phyloP scores from a whole-genome alignment of 2,113 vertebrate genomes.

The Rissa tridactyla region DNA sequence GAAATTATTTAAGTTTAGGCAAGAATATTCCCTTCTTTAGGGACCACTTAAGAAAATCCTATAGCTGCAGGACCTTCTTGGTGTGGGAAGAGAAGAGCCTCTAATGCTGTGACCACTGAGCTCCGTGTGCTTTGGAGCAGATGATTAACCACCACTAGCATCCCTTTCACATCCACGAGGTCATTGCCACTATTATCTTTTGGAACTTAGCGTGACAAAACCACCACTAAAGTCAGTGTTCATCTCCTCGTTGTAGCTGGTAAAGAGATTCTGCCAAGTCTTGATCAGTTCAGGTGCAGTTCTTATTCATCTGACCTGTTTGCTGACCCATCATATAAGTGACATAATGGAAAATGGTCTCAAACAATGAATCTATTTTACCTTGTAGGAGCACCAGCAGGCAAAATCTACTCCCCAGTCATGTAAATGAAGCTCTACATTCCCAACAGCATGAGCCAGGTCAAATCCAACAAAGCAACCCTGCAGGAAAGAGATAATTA shows the following conservation, averaged over 20 bases:
- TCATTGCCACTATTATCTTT: neutral
- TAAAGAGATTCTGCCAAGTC: neutral
- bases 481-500: constrained; percentile 66
- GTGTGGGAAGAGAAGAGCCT: neutral
- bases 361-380: constrained; percentile 27
- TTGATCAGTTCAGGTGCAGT: neutral
- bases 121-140: neutral
- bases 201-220: neutral
- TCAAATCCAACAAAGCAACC: constrained; percentile 95
- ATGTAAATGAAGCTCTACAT: constrained; percentile 85
- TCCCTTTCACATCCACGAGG: neutral
- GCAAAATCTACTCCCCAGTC: constrained; percentile 96
- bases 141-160: neutral
- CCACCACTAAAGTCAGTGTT: neutral
- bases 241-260: accelerated
- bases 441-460: constrained; percentile 91
- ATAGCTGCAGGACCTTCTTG: accelerated
- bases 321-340: neutral
- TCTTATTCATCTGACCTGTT: neutral
- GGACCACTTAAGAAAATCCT: neutral
- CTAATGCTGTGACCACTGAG: no score
- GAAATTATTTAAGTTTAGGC: neutral
- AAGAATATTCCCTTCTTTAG: neutral
- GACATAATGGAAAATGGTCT: neutral
- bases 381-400: constrained; percentile 99